Evolutionary conservation across 2,797 vertebrate species (phyloP).

Genomic region (Diplodus puntazzo): DNA sequence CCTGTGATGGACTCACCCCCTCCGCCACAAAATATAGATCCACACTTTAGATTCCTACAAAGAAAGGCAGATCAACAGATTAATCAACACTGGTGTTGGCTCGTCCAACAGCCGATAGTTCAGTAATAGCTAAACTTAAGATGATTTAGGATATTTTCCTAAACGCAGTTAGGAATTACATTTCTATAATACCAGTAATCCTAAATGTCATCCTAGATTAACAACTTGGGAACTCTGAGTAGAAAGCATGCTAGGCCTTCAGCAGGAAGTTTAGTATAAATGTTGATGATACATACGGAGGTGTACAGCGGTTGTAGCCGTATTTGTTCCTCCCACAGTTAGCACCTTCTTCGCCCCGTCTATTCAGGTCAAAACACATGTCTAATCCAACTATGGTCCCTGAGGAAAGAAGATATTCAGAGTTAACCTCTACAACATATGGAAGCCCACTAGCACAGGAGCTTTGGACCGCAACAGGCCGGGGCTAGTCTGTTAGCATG

Average conservation of each 20-base stretch:
- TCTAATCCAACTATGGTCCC: conserved; percentile 80
- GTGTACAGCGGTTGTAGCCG: conserved; percentile 77
- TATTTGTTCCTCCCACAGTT: conserved; percentile 79
- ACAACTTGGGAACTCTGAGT: background rate
- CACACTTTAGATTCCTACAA: conserved; percentile 84
- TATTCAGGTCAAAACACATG: conserved; percentile 85
- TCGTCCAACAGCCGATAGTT: no score
- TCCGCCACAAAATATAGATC: conserved; percentile 86
- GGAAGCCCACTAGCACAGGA: background rate
- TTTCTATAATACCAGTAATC: no score
- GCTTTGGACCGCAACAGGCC: no score
- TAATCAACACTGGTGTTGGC: no score
- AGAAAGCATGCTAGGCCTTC: background rate
- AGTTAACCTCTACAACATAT: background rate
- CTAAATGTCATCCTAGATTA: no score
- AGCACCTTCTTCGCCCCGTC: conserved; percentile 68
- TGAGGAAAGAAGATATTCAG: conserved; percentile 55
- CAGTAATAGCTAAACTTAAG: no score
- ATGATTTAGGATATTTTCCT: no score
- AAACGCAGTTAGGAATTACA: no score
- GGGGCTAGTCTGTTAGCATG: no score
- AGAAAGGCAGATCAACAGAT: background rate
- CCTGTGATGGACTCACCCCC: conserved; percentile 84
- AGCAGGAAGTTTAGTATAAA: background rate
- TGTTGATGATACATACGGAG: conserved; percentile 72